A percentile compares a stretch with the other conserved stretches of the same genome.
These are phyloP conservation scores for Cirrhinus mrigala DNA, from an alignment of 2,797 vertebrate species.

Conservation along the genomic window DNA sequence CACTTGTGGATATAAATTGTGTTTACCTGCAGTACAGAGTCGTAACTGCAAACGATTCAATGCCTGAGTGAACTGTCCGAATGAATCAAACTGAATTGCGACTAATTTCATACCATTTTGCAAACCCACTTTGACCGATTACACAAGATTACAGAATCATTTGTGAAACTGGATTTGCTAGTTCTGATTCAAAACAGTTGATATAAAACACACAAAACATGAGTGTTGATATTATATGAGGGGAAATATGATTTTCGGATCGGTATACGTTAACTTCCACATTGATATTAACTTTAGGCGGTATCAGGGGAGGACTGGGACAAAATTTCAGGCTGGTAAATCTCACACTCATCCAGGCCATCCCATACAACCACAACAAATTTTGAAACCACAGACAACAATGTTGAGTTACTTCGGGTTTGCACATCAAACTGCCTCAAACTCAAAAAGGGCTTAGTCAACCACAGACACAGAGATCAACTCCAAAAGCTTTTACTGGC, in stretches of 20 bases:
- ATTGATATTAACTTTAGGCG: neutral
- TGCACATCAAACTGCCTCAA: too few relatives aligned
- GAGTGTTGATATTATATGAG: neutral
- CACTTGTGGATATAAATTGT: neutral
- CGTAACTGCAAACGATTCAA: neutral
- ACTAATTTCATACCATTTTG: neutral
- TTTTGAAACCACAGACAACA: too few relatives aligned
- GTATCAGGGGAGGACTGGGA: too few relatives aligned
- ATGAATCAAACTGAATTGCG: neutral
- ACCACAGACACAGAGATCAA: too few relatives aligned
- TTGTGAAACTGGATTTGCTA: neutral
- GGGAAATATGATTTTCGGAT: neutral
- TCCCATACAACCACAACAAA: too few relatives aligned
- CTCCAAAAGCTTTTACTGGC: too few relatives aligned
- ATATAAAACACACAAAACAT: neutral
- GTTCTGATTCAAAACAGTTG: neutral
- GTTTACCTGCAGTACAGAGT: neutral
- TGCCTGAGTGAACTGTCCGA: neutral
- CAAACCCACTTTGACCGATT: neutral
- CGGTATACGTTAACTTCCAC: neutral
- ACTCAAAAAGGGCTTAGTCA: too few relatives aligned
- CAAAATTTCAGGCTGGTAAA: too few relatives aligned
- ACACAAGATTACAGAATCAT: neutral
- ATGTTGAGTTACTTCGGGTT: too few relatives aligned
- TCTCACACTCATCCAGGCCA: too few relatives aligned